Evolutionary conservation across 2,797 vertebrate genomes (phyloP).

Genomic region (Varecia variegata): DNA sequence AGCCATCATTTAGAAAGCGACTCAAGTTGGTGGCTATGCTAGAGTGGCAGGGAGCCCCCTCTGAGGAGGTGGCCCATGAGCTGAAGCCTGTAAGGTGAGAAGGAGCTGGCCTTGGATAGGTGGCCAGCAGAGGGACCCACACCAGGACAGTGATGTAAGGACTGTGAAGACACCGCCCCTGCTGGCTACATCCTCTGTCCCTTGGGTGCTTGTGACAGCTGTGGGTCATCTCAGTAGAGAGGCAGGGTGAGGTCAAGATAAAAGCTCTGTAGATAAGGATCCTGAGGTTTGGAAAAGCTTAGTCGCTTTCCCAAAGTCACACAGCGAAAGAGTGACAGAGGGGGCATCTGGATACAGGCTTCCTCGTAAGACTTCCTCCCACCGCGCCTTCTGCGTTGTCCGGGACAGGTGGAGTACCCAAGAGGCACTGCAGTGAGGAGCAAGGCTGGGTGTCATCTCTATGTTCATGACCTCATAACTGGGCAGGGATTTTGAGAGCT

Average conservation of each 20-base stretch:
- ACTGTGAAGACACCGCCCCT: neutral
- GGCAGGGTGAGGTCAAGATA: neutral
- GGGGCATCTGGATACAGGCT: neutral
- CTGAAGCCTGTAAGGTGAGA: neutral
- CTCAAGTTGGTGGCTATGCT: neutral
- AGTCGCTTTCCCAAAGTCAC: neutral
- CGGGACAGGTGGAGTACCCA: accelerated
- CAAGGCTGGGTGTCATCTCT: neutral
- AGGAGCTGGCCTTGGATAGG: neutral
- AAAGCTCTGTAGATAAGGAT: neutral
- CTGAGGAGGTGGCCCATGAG: neutral
- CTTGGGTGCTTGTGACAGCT: neutral
- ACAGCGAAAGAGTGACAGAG: neutral
- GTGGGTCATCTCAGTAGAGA: neutral
- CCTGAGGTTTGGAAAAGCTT: neutral
- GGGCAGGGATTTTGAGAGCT: neutral
- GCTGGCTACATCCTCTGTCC: neutral
- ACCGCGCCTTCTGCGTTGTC: neutral
- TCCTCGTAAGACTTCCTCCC: neutral
- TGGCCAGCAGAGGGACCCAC: neutral
- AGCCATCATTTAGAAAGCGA: neutral
- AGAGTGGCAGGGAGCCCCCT: neutral
- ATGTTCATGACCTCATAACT: accelerated
- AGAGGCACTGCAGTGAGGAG: neutral
- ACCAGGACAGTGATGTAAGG: neutral